phyloP scores from a whole-genome alignment of 2,888 invertebrate genomes.

The Diachrysia chrysitis region DNA sequence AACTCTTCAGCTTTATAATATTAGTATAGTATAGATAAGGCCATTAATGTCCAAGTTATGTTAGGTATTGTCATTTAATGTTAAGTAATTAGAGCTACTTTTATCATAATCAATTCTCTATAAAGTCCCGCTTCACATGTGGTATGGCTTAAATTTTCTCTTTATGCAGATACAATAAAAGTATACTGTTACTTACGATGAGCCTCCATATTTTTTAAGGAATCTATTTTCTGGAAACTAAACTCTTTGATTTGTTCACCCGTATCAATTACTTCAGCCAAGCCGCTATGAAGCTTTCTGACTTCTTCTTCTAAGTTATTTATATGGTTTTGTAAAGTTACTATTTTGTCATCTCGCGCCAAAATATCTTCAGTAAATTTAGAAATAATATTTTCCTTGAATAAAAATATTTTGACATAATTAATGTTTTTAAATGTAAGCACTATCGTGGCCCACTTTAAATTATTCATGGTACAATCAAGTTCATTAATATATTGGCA shows the following conservation, averaged over 20 bases:
- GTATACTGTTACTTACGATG: conserved; percentile 73
- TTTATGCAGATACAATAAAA: background rate
- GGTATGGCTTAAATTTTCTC: background rate
- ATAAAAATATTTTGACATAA: conserved; percentile 22
- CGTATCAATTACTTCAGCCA: conserved; percentile 70
- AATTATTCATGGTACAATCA: no score
- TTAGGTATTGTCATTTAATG: no score
- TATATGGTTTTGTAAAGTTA: conserved; percentile 80
- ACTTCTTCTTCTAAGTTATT: conserved; percentile 81
- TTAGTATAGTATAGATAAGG: no score
- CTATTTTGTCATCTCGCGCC: conserved; percentile 76
- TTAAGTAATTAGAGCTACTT: no score
- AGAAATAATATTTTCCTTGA: conserved; percentile 74
- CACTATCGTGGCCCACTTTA: no score
- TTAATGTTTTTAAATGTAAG: no score
- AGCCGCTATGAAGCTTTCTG: conserved; percentile 67
- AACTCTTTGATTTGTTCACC: conserved; percentile 75
- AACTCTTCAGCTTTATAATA: no score
- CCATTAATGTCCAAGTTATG: no score
- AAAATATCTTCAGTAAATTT: conserved; percentile 72
- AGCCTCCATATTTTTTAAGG: conserved; percentile 77
- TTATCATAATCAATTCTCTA: no score
- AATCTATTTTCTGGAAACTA: conserved; percentile 71
- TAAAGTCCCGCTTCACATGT: no score
- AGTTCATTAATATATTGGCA: no score